These are phyloP conservation scores for Cotesia typhae DNA, from an alignment of 1,140 invertebrate species.

Conservation along the genomic window DNA sequence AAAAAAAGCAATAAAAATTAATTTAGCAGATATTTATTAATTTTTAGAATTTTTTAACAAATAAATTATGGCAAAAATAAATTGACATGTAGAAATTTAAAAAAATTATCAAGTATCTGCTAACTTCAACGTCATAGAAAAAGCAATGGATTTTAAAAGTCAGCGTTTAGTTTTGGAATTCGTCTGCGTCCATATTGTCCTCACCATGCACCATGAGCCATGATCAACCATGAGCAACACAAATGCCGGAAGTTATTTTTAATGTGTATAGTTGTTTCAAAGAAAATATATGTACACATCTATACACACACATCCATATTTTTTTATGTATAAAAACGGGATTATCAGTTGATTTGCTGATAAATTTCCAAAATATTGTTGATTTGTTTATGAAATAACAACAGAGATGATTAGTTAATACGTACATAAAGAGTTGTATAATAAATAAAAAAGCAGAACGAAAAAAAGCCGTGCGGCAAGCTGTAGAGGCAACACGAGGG, in stretches of 20 bases:
- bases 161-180: constrained; percentile 36
- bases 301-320: not conserved
- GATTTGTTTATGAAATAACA: no score
- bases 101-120: no score
- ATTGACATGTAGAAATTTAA: no score
- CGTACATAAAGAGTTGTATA: not conserved
- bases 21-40: no score
- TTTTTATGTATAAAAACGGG: no score
- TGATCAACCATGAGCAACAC: constrained; percentile 19
- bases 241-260: constrained; percentile 21
- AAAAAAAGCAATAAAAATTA: not conserved
- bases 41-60: no score
- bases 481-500: constrained; percentile 32
- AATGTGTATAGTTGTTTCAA: not conserved
- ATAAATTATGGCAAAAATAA: no score
- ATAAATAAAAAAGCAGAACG: constrained; percentile 22
- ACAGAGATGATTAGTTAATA: no score
- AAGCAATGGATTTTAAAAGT: constrained; percentile 22
- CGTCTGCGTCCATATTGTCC: constrained; percentile 43
- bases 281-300: constrained; percentile 3
- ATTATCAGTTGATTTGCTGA: no score
- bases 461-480: constrained; percentile 36
- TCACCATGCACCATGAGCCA: not conserved
- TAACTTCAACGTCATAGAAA: not conserved
- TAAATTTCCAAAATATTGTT: no score